A percentile compares a stretch with the other conserved stretches of the same genome.
Evolutionary conservation across 2,797 vertebrate species (phyloP).

Genomic region (Serranus cabrilla): DNA sequence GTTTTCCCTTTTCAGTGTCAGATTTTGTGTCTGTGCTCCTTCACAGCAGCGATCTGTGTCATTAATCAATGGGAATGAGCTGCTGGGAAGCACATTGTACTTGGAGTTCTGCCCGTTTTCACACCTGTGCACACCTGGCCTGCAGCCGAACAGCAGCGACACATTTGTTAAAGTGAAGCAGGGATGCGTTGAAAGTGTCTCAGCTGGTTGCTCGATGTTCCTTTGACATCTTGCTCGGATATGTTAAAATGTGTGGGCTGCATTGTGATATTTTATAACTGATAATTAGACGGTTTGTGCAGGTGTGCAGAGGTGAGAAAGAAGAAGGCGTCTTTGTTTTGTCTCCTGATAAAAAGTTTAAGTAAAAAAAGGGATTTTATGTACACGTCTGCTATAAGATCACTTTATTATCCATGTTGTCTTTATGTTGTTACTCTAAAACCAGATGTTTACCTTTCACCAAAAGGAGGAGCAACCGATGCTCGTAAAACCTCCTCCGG

Average conservation of each 20-base stretch:
- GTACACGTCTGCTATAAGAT: too few relatives aligned
- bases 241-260: not conserved
- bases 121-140: slow-evolving; percentile 24
- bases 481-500: not conserved
- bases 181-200: not conserved
- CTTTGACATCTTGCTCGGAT: too few relatives aligned
- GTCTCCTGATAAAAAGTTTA: too few relatives aligned
- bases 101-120: not conserved
- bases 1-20: too few relatives aligned
- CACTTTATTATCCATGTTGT: too few relatives aligned
- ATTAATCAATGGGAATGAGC: not conserved
- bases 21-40: not conserved
- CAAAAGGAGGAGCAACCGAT: not conserved
- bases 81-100: not conserved
- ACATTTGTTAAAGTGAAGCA: not conserved
- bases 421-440: too few relatives aligned
- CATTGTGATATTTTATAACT: not conserved
- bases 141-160: not conserved
- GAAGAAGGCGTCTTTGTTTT: too few relatives aligned
- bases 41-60: not conserved
- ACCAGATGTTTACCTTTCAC: not conserved
- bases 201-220: too few relatives aligned
- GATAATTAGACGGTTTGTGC: not conserved
- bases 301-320: not conserved
- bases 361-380: too few relatives aligned